Evolutionary conservation across 1,140 invertebrate genomes (phyloP).

Genomic region (Calliphora vicina): DNA sequence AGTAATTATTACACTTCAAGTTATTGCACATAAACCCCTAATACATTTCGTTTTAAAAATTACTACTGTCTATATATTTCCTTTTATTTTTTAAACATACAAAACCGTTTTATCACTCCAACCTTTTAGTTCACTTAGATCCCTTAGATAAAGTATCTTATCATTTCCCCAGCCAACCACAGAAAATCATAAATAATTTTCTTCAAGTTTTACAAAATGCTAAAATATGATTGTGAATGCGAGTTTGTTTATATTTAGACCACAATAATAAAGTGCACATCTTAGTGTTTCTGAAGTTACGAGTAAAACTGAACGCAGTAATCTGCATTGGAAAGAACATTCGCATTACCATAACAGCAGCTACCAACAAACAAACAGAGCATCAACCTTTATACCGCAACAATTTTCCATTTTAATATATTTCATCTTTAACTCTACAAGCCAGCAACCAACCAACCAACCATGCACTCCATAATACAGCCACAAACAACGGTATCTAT

Average conservation of each 20-base stretch:
- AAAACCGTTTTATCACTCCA: too few relatives aligned
- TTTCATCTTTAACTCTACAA: neutral
- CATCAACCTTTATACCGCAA: neutral
- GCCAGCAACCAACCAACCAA: too few relatives aligned
- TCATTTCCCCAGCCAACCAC: neutral
- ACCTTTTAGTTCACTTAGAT: neutral
- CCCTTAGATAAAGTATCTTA: neutral
- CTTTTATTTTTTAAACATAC: too few relatives aligned
- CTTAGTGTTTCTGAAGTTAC: neutral
- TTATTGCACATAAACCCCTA: too few relatives aligned
- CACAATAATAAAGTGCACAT: slow-evolving; percentile 12
- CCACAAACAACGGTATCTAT: neutral
- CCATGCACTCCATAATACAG: too few relatives aligned
- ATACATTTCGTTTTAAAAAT: too few relatives aligned
- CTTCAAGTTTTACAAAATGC: neutral
- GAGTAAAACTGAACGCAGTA: neutral
- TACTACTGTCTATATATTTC: too few relatives aligned
- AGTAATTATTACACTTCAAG: too few relatives aligned
- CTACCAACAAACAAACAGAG: neutral
- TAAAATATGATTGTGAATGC: neutral
- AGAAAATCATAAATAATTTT: neutral
- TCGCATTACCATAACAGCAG: neutral
- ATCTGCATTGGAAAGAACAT: neutral
- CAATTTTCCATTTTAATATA: neutral
- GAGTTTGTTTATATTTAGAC: neutral